phyloP scores from a whole-genome alignment of 1,140 invertebrate genomes.

The Drosophila sturtevanti region DNA sequence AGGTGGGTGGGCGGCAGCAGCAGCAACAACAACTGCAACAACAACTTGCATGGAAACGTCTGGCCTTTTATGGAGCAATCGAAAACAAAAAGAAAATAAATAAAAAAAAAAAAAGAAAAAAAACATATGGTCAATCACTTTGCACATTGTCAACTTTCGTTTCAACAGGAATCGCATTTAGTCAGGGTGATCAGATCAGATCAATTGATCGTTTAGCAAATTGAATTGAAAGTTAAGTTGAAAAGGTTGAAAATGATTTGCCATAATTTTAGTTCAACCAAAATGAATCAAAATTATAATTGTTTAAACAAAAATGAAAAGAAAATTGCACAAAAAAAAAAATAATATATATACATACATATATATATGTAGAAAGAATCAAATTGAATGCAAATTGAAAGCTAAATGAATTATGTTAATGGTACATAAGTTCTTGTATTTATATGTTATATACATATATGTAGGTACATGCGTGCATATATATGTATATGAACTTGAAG shows the following conservation, averaged over 20 bases:
- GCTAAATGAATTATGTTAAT: not conserved
- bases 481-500: not conserved
- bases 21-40: not conserved
- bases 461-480: no score
- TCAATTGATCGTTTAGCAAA: not conserved
- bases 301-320: not conserved
- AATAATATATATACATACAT: no score
- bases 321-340: not conserved
- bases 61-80: conserved; percentile 43
- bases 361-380: no score
- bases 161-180: conserved; percentile 13
- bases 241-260: not conserved
- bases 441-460: no score
- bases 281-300: no score
- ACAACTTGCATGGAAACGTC: conserved; percentile 23
- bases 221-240: conserved; percentile 27
- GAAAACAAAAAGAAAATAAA: conserved; percentile 3
- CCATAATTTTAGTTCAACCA: not conserved
- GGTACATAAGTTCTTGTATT: no score
- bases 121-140: conserved; percentile 69
- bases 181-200: not conserved
- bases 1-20: conserved; percentile 41
- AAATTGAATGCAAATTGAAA: not conserved
- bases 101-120: not conserved
- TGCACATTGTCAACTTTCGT: conserved; percentile 71